Conservation (phyloP, 2,113 vertebrate genomes). For the Gila orcuttii region DNA sequence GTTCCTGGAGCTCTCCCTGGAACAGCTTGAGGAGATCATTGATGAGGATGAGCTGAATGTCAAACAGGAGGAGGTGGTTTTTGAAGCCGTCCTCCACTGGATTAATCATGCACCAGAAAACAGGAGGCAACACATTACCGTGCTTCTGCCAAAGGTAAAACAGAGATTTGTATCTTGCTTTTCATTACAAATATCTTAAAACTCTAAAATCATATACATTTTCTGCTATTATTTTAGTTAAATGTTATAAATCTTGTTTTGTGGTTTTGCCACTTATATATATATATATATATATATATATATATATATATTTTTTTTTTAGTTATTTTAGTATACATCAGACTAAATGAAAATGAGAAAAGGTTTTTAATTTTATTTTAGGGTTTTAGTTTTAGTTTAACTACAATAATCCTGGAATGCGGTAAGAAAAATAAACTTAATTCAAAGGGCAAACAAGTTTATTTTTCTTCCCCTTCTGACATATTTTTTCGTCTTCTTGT, state of each 20-base stretch:
- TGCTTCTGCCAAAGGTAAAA: conserved; percentile 77
- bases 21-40: too few species aligned
- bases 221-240: not conserved
- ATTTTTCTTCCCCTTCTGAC: not conserved
- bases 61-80: too few species aligned
- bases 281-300: too few species aligned
- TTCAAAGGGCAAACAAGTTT: not conserved
- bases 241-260: not conserved
- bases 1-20: too few species aligned
- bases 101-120: conserved; percentile 69
- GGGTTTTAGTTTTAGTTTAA: not conserved
- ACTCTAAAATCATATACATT: not conserved
- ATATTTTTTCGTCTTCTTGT: not conserved
- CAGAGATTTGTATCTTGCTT: not conserved
- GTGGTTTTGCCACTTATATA: not conserved
- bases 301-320: too few species aligned
- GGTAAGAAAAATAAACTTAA: not conserved
- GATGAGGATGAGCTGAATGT: too few species aligned
- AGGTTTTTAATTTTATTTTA: not conserved
- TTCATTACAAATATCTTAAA: not conserved
- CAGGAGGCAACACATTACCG: conserved; percentile 72
- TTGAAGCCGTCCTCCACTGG: conserved; percentile 70
- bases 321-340: not conserved
- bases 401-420: not conserved
- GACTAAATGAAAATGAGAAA: not conserved